Evolutionary conservation across 2,888 invertebrate genomes (phyloP).

Genomic region (Pachycephus smyrnensis): DNA sequence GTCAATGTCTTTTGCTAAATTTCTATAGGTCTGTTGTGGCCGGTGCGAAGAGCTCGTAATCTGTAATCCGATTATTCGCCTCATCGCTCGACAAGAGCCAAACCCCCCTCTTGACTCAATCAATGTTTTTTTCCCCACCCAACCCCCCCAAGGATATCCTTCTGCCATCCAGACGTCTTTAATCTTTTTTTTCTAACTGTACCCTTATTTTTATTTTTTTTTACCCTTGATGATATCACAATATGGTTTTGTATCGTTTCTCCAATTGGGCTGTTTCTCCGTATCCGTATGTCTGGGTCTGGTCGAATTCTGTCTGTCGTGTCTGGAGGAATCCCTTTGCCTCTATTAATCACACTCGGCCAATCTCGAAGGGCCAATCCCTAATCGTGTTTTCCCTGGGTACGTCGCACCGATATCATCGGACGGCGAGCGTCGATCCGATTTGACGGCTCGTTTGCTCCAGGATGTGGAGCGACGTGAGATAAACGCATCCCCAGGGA

Average conservation of each 20-base stretch:
- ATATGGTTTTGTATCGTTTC: not conserved
- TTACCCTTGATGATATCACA: not conserved
- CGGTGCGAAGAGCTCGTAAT: constrained; percentile 55
- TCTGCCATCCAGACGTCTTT: constrained; percentile 37
- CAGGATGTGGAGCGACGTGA: constrained; percentile 26
- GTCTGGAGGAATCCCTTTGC: constrained; percentile 52
- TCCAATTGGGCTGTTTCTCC: not conserved
- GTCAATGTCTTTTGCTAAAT: not conserved
- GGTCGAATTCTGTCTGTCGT: constrained; percentile 34
- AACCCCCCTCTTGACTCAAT: constrained; percentile 33
- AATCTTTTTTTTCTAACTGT: constrained; percentile 35
- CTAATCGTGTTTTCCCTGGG: constrained; percentile 45
- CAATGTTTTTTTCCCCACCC: constrained; percentile 38
- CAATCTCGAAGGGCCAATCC: constrained; percentile 48
- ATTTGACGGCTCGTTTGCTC: constrained; percentile 56
- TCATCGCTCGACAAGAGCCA: constrained; percentile 53
- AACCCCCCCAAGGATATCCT: constrained; percentile 37
- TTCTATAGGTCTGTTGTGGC: constrained; percentile 36
- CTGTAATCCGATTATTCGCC: constrained; percentile 65
- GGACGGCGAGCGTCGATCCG: constrained; percentile 47
- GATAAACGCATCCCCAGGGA: not conserved
- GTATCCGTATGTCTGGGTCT: constrained; percentile 57
- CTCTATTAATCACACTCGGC: constrained; percentile 62
- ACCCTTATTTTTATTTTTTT: not conserved
- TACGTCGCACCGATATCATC: constrained; percentile 22